Percentiles rank a stretch among this genome's conserved stretches.
Conservation (phyloP, 2,113 vertebrate genomes). For the Podarcis raffonei region DNA sequence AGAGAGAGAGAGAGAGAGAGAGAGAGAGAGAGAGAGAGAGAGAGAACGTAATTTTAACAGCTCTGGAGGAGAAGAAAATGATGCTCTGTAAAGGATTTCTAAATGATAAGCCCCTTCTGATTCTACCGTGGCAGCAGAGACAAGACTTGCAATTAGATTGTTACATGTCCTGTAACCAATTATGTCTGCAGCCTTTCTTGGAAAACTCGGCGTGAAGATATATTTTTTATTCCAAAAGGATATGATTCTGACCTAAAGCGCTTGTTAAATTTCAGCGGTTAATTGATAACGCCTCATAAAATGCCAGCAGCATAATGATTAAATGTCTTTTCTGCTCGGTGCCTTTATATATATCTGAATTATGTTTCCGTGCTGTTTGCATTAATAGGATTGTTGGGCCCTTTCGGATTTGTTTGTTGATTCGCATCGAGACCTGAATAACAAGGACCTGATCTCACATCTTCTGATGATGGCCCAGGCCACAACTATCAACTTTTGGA, state of each 20-base stretch:
- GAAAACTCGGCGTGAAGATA: conserved; percentile 21
- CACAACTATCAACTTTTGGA: too few relatives aligned
- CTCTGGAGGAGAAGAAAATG: conserved; percentile 40
- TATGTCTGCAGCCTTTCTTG: conserved; percentile 37
- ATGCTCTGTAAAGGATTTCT: conserved; percentile 32
- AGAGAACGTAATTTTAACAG: conserved; percentile 43
- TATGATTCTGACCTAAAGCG: conserved; percentile 19
- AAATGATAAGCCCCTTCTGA: conserved; percentile 28
- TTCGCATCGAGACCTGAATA: too few relatives aligned
- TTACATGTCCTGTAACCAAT: conserved; percentile 17
- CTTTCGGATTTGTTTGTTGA: too few relatives aligned
- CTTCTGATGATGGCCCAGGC: too few relatives aligned
- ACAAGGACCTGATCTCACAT: too few relatives aligned
- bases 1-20: conserved; percentile 13
- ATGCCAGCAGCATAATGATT: conserved; percentile 5
- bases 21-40: conserved; percentile 19
- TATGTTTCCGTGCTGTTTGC: not conserved
- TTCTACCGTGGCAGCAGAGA: conserved; percentile 32
- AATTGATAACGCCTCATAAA: conserved; percentile 48
- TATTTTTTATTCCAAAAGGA: conserved; percentile 33
- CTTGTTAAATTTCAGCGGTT: conserved; percentile 48
- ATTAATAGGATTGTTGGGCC: not conserved
- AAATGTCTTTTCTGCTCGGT: conserved; percentile 16
- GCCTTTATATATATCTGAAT: not conserved
- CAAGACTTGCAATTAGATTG: conserved; percentile 45